phyloP scores from a whole-genome alignment of 2,797 vertebrate genomes.

The Myotis daubentonii region DNA sequence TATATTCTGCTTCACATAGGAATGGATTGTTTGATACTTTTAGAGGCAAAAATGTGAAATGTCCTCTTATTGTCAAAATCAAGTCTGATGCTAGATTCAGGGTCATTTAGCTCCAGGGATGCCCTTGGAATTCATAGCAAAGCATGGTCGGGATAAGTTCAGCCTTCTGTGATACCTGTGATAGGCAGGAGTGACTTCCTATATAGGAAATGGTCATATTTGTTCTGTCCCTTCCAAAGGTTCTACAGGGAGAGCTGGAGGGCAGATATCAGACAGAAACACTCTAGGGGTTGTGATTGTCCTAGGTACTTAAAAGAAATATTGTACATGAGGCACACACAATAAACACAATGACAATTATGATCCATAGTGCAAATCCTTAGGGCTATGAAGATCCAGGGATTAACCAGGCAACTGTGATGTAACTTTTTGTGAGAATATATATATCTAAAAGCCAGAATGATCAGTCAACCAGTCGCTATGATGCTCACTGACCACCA shows the following conservation, averaged over 20 bases:
- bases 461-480: too few relatives aligned
- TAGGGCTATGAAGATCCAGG: not conserved
- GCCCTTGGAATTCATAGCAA: not conserved
- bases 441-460: too few relatives aligned
- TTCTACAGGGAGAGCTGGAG: constrained; percentile 68
- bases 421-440: not conserved
- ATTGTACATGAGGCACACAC: not conserved
- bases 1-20: not conserved
- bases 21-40: not conserved
- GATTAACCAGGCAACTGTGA: not conserved
- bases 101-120: not conserved
- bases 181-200: not conserved
- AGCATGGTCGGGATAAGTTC: not conserved
- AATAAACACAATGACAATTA: not conserved
- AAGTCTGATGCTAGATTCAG: not conserved
- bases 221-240: constrained; percentile 31
- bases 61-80: not conserved
- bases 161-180: not conserved
- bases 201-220: not conserved
- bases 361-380: not conserved
- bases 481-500: too few relatives aligned
- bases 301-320: not conserved
- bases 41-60: not conserved
- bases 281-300: constrained; percentile 4
- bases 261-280: constrained; percentile 57